These are phyloP conservation scores for Gryon sp. DNA, from an alignment of 1,140 invertebrate genomes.

Conservation along the genomic window DNA sequence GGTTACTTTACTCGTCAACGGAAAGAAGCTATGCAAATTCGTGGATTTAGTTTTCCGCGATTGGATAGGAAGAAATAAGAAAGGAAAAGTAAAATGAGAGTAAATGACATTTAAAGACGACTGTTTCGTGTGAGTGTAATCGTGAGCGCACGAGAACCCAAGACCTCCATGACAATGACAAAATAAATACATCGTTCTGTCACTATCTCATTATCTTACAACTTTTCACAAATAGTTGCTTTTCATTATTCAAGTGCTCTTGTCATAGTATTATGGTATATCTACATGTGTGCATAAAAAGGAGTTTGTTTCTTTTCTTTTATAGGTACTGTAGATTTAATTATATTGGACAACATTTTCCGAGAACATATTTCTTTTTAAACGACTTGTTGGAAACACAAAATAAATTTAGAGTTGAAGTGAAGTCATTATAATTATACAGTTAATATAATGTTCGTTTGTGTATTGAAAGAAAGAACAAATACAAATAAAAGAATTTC, in stretches of 20 bases:
- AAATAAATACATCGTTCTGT: slow-evolving; percentile 35
- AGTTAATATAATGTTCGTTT: no score
- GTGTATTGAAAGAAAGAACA: no score
- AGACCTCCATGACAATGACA: slow-evolving; percentile 39
- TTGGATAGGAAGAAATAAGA: slow-evolving; percentile 50
- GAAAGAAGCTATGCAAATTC: slow-evolving; percentile 63
- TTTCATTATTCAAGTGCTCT: slow-evolving; percentile 9
- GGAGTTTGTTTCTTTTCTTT: neutral
- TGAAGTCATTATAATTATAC: no score
- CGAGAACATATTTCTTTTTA: no score
- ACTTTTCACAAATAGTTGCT: slow-evolving; percentile 15
- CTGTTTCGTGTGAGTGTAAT: slow-evolving; percentile 16
- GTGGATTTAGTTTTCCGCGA: slow-evolving; percentile 61
- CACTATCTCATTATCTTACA: slow-evolving; percentile 15
- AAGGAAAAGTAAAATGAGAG: slow-evolving; percentile 53
- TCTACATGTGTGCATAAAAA: slow-evolving; percentile 15
- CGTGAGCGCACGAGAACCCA: slow-evolving; percentile 4
- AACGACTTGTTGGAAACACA: no score
- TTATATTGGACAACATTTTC: no score
- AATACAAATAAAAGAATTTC: no score
- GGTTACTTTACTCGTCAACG: slow-evolving; percentile 52
- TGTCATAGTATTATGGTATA: slow-evolving; percentile 6
- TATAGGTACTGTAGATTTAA: no score
- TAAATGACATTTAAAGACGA: slow-evolving; percentile 56
- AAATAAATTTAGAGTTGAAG: no score